Percentiles rank a stretch among this genome's conserved stretches.
phyloP scores from a whole-genome alignment of 1,140 invertebrate species.

The Drosophila sucinea region DNA sequence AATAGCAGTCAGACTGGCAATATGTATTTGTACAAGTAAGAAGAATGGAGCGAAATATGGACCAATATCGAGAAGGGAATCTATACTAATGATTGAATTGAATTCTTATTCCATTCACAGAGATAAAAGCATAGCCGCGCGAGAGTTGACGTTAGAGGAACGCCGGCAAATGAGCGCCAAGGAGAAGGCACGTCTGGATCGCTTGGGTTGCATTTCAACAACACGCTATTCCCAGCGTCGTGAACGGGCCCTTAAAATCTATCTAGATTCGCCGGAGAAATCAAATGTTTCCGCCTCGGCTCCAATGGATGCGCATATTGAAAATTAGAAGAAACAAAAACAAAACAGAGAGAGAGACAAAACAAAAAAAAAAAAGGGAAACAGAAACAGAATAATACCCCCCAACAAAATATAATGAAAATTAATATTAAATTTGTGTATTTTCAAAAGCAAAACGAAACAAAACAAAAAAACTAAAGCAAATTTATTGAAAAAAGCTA shows the following conservation, averaged over 20 bases:
- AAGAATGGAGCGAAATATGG: neutral
- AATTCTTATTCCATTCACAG: constrained; percentile 82
- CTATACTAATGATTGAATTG: neutral
- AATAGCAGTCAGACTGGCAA: constrained; percentile 58
- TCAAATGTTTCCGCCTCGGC: constrained; percentile 65
- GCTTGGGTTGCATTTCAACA: constrained; percentile 75
- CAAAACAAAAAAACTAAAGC: constrained; percentile 6
- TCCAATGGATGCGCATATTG: constrained; percentile 62
- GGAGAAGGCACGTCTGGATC: constrained; percentile 85
- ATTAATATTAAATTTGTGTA: constrained; percentile 30
- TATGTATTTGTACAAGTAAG: constrained; percentile 81
- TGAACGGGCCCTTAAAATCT: constrained; percentile 90
- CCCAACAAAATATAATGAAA: neutral
- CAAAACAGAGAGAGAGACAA: constrained; percentile 10
- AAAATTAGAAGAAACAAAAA: constrained; percentile 38
- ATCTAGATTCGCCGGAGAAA: constrained; percentile 85
- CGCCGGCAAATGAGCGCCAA: constrained; percentile 85
- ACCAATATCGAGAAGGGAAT: neutral
- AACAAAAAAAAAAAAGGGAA: constrained; percentile 7
- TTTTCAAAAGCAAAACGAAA: constrained; percentile 18
- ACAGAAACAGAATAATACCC: neutral
- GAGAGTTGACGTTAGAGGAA: constrained; percentile 86
- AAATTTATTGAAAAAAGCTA: constrained; percentile 35
- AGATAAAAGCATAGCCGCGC: constrained; percentile 86
- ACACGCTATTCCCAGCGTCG: constrained; percentile 85